Base-by-base conservation (phyloP, 2,113 vertebrate genomes). In the Nesogale talazaci region DNA sequence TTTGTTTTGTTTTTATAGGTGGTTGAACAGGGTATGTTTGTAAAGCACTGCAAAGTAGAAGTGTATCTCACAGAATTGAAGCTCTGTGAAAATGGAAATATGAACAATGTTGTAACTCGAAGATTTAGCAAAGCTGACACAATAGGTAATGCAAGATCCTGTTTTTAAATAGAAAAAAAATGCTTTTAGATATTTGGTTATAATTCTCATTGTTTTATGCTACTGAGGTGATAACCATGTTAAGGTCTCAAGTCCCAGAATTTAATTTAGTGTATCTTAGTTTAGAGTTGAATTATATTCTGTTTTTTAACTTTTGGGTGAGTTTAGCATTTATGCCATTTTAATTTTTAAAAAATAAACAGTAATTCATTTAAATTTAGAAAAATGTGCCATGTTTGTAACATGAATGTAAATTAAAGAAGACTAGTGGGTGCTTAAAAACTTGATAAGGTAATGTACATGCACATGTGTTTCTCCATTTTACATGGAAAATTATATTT, bases 41-140 rank as follows among this genome's bases (percentile, higher is more conserved):
- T 99, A 96, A 99, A 99, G 97, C 99, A 99, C 98, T 99, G 99
- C 98, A 99, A 99, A 98, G 99, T 99, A 96, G 99, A 99, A 98
- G 99, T 99, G 23, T 99, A 99, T 97, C 98, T 99, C 97, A 99
- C 99, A 22, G 99, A 99, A 98, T 96, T 99, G 96, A 99, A 99
- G 97, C 98, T 99, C 61, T 99, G 99, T 97, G 99, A 99, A 97
- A 99, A 99, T 98, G 98, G 99, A 97, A 99, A 99, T 96, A 99
- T 99, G 98, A 99, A 99, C 97, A 99, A 99, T 74, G 97, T 99
- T 92, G 98, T 99, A 97, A 99, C 99, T 88, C 98, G 99, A 97
- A 98, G 99, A 98, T 99, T 99, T 98, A 99, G 99, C 98, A 99
- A 99, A 99, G 99, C 99, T 42, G 99, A 99, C 97, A 99, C 99